Percentiles rank a stretch among this genome's conserved stretches.
Conservation (phyloP, 2,888 invertebrate genomes). For the Epistrophella euchroma region DNA sequence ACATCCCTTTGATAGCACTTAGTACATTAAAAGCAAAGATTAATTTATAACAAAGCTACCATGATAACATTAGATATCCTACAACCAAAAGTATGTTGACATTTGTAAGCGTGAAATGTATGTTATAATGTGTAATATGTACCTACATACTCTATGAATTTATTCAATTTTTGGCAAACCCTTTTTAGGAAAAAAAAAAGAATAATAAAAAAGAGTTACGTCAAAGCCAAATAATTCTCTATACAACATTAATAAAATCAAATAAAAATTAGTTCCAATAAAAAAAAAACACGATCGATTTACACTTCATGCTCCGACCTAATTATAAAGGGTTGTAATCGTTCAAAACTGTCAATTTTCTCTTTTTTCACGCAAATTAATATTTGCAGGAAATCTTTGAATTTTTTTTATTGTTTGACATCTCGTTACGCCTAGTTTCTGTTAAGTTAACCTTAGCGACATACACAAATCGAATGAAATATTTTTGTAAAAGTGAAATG, state of each 20-base stretch:
- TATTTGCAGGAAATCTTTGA: neutral
- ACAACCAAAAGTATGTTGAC: conserved; percentile 44
- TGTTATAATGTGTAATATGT: neutral
- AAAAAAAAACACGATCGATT: conserved; percentile 42
- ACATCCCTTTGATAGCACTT: conserved; percentile 51
- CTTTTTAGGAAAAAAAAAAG: conserved; percentile 37
- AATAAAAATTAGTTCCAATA: conserved; percentile 73
- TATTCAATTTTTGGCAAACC: conserved; percentile 42
- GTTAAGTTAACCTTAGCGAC: neutral
- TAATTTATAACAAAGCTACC: conserved; percentile 34
- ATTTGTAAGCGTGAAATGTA: conserved; percentile 70
- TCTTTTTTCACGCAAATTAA: conserved; percentile 28
- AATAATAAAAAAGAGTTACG: conserved; percentile 47
- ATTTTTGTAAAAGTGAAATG: neutral
- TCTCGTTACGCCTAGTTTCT: conserved; percentile 5
- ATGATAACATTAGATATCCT: conserved; percentile 57
- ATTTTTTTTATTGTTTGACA: conserved; percentile 7
- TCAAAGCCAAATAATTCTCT: conserved; percentile 19
- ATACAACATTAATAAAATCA: conserved; percentile 68
- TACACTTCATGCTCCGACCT: conserved; percentile 8
- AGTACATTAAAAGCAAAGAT: conserved; percentile 48
- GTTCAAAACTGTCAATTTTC: conserved; percentile 20
- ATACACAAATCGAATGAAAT: neutral
- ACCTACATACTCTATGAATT: neutral
- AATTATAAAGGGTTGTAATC: conserved; percentile 11